These are phyloP conservation scores for Origma solitaria DNA, from an alignment of 2,113 vertebrate species.

Conservation along the genomic window DNA sequence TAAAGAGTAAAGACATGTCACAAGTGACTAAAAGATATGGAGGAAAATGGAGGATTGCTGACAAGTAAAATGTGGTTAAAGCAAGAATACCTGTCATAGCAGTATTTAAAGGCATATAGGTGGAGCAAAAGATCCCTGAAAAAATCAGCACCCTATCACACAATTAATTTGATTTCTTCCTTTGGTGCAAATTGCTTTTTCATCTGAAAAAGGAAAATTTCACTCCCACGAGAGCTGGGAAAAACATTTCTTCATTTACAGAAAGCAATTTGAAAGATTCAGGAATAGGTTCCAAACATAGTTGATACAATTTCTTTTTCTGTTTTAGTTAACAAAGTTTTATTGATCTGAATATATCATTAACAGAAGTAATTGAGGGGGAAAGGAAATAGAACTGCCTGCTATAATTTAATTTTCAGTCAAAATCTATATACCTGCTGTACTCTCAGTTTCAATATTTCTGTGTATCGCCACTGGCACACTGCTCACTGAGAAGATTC, in stretches of 20 bases:
- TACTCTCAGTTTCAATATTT: background rate
- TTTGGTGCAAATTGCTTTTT: background rate
- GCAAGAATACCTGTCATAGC: background rate
- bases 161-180: background rate
- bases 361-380: background rate
- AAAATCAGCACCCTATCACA: background rate
- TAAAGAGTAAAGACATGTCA: background rate
- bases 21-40: background rate
- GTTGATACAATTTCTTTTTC: background rate
- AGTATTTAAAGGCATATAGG: background rate
- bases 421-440: background rate
- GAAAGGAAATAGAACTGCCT: background rate
- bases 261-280: background rate
- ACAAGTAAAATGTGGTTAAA: background rate
- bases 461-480: background rate
- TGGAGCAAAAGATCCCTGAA: background rate
- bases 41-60: background rate
- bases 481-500: background rate
- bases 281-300: background rate
- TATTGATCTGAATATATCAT: conserved; percentile 32
- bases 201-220: background rate
- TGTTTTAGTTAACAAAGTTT: conserved; percentile 3
- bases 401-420: conserved; percentile 12
- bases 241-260: background rate
- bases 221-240: background rate